Evolutionary conservation across 30 jellyfish, hydroid and myxozoan genomes (phyloP).

Genomic region (Pelagia noctiluca): DNA sequence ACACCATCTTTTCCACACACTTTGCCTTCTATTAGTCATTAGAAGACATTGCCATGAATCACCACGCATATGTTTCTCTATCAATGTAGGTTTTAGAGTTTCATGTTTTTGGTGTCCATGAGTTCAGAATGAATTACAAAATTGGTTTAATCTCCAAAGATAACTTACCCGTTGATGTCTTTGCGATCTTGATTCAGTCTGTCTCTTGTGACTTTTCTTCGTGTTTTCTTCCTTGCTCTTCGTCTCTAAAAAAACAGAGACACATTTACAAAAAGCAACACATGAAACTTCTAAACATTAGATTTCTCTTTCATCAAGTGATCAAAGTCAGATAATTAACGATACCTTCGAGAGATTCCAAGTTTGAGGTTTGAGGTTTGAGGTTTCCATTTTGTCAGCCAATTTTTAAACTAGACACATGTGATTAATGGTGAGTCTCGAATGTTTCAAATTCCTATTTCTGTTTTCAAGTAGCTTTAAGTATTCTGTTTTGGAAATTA

Average conservation of each 20-base stretch:
- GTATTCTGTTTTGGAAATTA: no score
- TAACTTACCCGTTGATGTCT: conserved; percentile 59
- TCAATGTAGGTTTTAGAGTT: no score
- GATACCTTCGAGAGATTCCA: neutral
- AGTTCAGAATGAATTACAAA: neutral
- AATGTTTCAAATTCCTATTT: no score
- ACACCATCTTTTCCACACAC: no score
- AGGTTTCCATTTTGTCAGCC: no score
- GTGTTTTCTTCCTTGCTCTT: neutral
- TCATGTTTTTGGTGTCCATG: neutral
- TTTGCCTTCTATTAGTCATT: no score
- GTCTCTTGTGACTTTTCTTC: neutral
- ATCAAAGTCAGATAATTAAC: neutral
- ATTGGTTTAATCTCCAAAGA: neutral
- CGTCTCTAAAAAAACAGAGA: neutral
- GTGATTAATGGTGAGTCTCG: no score
- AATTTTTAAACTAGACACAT: no score
- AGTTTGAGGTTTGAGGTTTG: neutral
- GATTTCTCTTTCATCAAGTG: neutral
- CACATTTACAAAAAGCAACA: neutral
- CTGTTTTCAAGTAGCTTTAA: no score
- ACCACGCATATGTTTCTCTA: no score
- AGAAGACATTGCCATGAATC: no score
- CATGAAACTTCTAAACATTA: neutral
- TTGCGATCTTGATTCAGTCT: conserved; percentile 51